Percentiles rank a stretch among this genome's conserved stretches.
These are phyloP conservation scores for Napeogenes inachia DNA, from an alignment of 2,888 invertebrate species.

Conservation along the genomic window DNA sequence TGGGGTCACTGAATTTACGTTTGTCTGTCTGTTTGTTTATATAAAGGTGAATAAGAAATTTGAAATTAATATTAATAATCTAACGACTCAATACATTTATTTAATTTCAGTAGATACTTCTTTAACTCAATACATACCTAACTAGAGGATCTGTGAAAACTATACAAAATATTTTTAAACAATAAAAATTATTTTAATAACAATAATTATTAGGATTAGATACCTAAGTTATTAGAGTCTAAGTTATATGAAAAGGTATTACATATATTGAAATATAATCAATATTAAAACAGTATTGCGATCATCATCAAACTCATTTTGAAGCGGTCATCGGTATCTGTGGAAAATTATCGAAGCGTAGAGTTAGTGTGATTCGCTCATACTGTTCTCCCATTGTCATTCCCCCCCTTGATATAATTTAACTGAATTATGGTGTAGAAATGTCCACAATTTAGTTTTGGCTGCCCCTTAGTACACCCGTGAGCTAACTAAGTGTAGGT, in stretches of 20 bases:
- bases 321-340: constrained; percentile 60
- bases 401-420: constrained; percentile 74
- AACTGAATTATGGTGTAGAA: constrained; percentile 74
- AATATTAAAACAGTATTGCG: constrained; percentile 15
- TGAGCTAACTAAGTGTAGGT: constrained; percentile 36
- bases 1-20: constrained; percentile 49
- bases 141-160: too few species aligned
- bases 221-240: too few species aligned
- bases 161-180: too few species aligned
- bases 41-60: too few species aligned
- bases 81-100: too few species aligned
- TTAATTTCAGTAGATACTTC: too few species aligned
- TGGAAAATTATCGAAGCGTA: constrained; percentile 72
- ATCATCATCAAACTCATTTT: constrained; percentile 51
- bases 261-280: not conserved
- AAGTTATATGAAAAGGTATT: too few species aligned
- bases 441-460: constrained; percentile 71
- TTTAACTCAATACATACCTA: too few species aligned
- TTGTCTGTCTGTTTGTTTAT: constrained; percentile 15
- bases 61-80: too few species aligned
- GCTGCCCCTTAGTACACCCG: constrained; percentile 62
- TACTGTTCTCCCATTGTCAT: constrained; percentile 73
- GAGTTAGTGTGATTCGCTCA: constrained; percentile 75
- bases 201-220: too few species aligned
- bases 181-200: too few species aligned